These are phyloP conservation scores for Eupeodes luniger DNA, from an alignment of 2,888 invertebrate species.

Conservation along the genomic window DNA sequence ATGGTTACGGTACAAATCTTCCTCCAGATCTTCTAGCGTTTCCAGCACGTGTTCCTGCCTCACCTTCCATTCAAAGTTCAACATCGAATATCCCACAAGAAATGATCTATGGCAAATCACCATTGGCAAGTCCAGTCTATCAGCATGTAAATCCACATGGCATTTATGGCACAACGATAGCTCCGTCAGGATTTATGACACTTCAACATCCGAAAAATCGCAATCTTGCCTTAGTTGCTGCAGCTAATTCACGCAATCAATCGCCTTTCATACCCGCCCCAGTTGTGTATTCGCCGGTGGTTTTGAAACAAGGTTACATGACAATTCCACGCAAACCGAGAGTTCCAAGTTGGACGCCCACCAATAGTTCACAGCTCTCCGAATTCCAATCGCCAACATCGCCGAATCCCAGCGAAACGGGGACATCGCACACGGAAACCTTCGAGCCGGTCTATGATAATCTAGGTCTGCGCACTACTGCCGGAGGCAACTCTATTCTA, in stretches of 20 bases:
- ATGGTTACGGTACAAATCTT: constrained; percentile 87
- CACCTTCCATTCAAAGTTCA: constrained; percentile 92
- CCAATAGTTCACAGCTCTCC: constrained; percentile 85
- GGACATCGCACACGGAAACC: constrained; percentile 83
- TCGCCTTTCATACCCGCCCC: constrained; percentile 91
- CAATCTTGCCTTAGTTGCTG: constrained; percentile 82
- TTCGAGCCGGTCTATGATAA: constrained; percentile 92
- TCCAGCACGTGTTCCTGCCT: constrained; percentile 88
- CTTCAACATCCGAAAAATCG: constrained; percentile 89
- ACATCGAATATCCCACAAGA: constrained; percentile 90
- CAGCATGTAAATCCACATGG: constrained; percentile 84
- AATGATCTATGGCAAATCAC: constrained; percentile 82
- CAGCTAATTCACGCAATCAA: constrained; percentile 85
- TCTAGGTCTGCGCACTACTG: constrained; percentile 92
- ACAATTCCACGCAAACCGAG: constrained; percentile 93
- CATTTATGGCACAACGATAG: constrained; percentile 86
- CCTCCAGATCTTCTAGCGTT: constrained; percentile 93
- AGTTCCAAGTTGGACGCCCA: constrained; percentile 92
- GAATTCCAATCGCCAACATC: constrained; percentile 83
- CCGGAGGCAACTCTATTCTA: constrained; percentile 92
- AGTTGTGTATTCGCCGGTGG: constrained; percentile 87
- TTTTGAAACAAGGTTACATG: constrained; percentile 91
- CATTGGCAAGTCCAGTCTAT: constrained; percentile 87
- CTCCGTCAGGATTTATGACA: constrained; percentile 90
- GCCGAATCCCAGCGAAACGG: constrained; percentile 84